phyloP scores from a whole-genome alignment of 2,113 vertebrate genomes.

The Microtus richardsoni region DNA sequence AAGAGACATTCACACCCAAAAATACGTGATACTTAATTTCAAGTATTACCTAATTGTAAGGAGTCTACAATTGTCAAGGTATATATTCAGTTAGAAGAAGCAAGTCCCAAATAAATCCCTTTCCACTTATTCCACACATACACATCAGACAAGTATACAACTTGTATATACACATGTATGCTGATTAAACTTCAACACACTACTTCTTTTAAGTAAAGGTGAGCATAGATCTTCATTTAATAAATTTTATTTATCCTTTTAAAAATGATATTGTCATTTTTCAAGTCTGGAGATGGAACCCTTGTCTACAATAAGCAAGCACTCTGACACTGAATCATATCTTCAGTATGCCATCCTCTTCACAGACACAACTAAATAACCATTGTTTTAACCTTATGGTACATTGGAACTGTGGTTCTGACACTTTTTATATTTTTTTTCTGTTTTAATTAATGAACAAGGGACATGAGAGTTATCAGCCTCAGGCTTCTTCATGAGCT shows the following conservation, averaged over 20 bases:
- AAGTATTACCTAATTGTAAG: background rate
- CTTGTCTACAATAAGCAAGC: background rate
- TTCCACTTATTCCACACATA: background rate
- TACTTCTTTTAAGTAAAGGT: background rate
- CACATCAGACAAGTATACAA: background rate
- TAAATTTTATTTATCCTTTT: background rate
- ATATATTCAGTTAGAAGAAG: background rate
- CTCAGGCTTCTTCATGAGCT: background rate
- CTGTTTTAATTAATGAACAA: background rate
- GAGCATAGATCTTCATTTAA: background rate
- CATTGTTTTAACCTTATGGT: background rate
- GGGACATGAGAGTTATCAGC: background rate
- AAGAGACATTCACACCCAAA: background rate
- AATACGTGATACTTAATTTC: background rate
- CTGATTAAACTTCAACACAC: background rate
- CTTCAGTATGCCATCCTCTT: background rate
- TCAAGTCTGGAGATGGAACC: background rate
- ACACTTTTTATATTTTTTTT: background rate
- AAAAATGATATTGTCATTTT: background rate
- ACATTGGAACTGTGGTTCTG: background rate
- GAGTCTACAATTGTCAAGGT: background rate
- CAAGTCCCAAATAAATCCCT: background rate
- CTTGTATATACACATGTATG: too few relatives aligned
- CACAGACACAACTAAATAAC: background rate
- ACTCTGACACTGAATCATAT: background rate